Percentiles rank a stretch among this genome's conserved stretches.
These are phyloP conservation scores for Anoplolepis gracilipes DNA, from an alignment of 1,140 invertebrate genomes.

Conservation along the genomic window DNA sequence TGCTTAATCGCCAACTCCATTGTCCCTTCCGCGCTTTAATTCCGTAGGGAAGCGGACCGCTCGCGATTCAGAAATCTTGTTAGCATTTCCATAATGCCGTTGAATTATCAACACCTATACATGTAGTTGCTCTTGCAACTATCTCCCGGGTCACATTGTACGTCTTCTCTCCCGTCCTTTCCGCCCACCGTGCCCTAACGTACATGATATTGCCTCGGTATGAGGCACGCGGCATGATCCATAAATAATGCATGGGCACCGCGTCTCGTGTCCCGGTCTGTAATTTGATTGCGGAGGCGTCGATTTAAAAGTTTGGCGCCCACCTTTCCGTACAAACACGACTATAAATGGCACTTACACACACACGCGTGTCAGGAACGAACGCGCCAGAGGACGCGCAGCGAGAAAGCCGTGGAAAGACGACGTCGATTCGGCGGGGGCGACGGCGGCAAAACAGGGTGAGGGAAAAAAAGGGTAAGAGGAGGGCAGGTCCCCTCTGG, in stretches of 20 bases:
- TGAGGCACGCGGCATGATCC: constrained; percentile 78
- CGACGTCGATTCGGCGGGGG: background rate
- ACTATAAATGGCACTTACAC: constrained; percentile 76
- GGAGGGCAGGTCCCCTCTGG: constrained; percentile 26
- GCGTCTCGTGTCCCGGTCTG: constrained; percentile 77
- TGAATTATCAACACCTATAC: constrained; percentile 72
- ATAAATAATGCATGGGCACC: constrained; percentile 82
- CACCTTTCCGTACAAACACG: constrained; percentile 72
- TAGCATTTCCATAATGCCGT: constrained; percentile 73
- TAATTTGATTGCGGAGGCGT: constrained; percentile 84
- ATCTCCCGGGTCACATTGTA: background rate
- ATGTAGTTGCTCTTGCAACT: constrained; percentile 39
- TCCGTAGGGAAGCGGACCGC: constrained; percentile 31
- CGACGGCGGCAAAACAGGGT: constrained; percentile 14
- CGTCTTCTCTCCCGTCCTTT: background rate
- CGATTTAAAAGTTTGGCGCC: constrained; percentile 79
- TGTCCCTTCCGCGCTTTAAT: constrained; percentile 48
- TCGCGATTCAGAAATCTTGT: constrained; percentile 67
- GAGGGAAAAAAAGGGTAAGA: constrained; percentile 40
- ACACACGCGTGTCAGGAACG: background rate
- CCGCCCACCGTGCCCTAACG: background rate
- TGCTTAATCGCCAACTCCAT: constrained; percentile 38
- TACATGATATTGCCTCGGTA: constrained; percentile 50
- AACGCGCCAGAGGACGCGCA: background rate
- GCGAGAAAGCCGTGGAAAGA: constrained; percentile 27